These are phyloP conservation scores for Perca flavescens DNA, from an alignment of 2,113 vertebrate species.

Conservation along the genomic window DNA sequence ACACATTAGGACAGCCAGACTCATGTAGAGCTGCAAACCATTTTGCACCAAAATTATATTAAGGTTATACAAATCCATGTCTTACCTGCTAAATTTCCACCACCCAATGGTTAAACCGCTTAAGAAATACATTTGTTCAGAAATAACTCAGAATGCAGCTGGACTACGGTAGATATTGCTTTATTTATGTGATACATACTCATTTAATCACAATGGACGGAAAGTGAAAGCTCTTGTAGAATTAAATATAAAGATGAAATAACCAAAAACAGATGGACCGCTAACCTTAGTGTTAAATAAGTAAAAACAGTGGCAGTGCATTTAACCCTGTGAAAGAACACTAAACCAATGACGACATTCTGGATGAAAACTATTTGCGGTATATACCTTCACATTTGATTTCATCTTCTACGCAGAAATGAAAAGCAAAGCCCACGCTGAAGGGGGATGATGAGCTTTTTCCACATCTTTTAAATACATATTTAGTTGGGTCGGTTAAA, in stretches of 20 bases:
- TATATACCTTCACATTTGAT: conserved; percentile 61
- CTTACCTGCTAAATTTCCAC: neutral
- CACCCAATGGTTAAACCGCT: neutral
- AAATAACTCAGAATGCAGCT: neutral
- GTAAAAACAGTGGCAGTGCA: neutral
- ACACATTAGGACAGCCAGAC: neutral
- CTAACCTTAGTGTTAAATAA: neutral
- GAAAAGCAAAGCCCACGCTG: conserved; percentile 56
- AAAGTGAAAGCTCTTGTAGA: neutral
- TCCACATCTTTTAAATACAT: conserved; percentile 76
- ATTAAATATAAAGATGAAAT: neutral
- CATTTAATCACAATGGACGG: neutral
- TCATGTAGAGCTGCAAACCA: neutral
- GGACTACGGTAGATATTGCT: neutral
- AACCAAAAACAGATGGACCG: neutral
- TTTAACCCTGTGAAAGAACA: neutral
- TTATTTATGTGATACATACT: neutral
- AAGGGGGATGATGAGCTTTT: conserved; percentile 68
- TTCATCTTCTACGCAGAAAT: conserved; percentile 73
- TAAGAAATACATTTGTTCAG: neutral
- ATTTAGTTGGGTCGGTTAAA: conserved; percentile 76
- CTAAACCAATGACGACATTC: neutral
- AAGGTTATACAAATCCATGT: neutral
- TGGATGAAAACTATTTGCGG: conserved; percentile 33
- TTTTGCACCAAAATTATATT: neutral